phyloP scores from a whole-genome alignment of 2,797 vertebrate species.

The Meriones psammophilus region DNA sequence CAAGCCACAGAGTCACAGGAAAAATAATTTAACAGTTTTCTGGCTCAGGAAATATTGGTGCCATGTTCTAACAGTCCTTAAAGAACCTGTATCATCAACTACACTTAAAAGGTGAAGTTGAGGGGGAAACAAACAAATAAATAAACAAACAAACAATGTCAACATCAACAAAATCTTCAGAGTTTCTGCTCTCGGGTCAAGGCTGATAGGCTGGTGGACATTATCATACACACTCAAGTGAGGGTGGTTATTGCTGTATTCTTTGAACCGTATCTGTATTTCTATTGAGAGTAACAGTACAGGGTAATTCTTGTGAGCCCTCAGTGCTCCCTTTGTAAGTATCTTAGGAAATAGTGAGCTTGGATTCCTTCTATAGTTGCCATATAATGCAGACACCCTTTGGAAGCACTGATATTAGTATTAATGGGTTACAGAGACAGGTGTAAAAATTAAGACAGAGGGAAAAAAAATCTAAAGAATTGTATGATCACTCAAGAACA shows the following conservation, averaged over 20 bases:
- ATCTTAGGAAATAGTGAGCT: background rate
- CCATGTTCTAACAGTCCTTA: conserved; percentile 3
- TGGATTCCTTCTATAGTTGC: background rate
- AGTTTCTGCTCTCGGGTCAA: conserved; percentile 64
- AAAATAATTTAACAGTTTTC: conserved; percentile 51
- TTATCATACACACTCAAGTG: background rate
- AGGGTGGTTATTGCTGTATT: background rate
- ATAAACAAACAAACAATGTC: background rate
- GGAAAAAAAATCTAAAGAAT: background rate
- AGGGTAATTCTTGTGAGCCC: conserved; percentile 50
- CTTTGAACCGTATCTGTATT: conserved; percentile 9
- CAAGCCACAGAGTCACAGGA: background rate
- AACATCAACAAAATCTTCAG: conserved; percentile 17
- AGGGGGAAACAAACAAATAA: background rate
- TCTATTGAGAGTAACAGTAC: conserved; percentile 26
- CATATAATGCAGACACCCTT: conserved; percentile 5
- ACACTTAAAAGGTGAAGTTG: conserved; percentile 38
- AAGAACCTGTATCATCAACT: background rate
- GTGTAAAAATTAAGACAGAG: conserved; percentile 38
- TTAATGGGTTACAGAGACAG: background rate
- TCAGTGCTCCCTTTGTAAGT: background rate
- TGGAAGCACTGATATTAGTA: conserved; percentile 7
- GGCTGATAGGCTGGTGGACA: background rate
- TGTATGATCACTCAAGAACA: background rate
- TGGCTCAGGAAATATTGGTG: conserved; percentile 54